Evolutionary conservation across 2,797 vertebrate genomes (phyloP), one percentile per base, ranked within the genome.

Genomic region (Sebastiscus tertius): DNA sequence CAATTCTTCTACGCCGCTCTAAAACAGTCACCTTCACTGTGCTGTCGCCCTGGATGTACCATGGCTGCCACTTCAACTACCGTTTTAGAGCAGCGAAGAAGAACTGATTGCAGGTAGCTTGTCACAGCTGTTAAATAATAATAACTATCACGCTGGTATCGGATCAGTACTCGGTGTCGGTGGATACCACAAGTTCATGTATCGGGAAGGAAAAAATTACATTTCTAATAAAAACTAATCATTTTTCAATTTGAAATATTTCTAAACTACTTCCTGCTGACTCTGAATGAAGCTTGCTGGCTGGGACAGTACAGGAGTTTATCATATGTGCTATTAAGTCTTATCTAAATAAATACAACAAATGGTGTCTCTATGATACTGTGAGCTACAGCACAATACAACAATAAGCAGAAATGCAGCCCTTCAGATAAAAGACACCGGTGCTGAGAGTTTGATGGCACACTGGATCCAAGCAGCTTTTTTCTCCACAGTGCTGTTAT

Each of bases 401-500:
- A 33, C 11, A 70, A 49, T 9, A 62, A 52, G 72, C 59, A 72
- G 34, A 83, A 77, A 76, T 49, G 31, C 22, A 24, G n/a, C 55
- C 33, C 59, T 73, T 66, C 70, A 55, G 62, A 80, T 85, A 74
- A 84, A 66, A 89, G 72, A 82, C 49, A 46, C 20, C 22, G 42
- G 74, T 22, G 22, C 54, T 65, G 31, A 36, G 81, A 82, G 54
- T 78, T 82, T 82, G 80, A 61, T 72, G 78, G 76, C 71, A 55
- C 54, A 27, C 8, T 29, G 70, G 56, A 74, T 82, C 56, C 63
- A 66, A 77, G 74, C 63, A 72, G 68, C 66, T 71, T 64, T 83
- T 75, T 63, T 52, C 63, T 46, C 59, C 62, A 74, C 83, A 77
- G 81, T 87, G 83, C 83, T 87, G 80, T 92, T 91, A 91, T 93